Base-by-base conservation (phyloP, 2,797 vertebrate species). In the Pseudocheirus occidentalis region DNA sequence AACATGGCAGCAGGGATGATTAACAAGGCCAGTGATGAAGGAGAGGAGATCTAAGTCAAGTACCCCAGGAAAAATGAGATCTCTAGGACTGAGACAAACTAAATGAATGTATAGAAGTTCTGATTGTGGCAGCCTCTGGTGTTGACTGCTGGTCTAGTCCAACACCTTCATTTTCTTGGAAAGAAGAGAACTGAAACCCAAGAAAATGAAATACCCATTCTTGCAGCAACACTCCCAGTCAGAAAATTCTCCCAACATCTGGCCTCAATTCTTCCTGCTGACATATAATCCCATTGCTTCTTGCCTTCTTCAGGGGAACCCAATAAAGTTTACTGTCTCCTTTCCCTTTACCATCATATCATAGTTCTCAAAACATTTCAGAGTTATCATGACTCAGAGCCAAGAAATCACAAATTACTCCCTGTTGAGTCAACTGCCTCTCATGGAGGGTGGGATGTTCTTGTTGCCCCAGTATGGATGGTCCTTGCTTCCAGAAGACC, bases 261-360 rank as follows among this genome's bases (percentile, higher is more conserved):
- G 90, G 92, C 66, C 95, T 94, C 62, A 95, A 93, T 94, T 93
- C 56, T 95, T 96, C 53, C 95, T 95, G 57, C 62, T 96, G 31
- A 50, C 90, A 73, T 34, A 46, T 50, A 87, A 87, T 27, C 73
- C 40, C 12, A 87, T 27, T 87, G 73, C 21, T 87, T 87, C 40
- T 81, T 81, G n/a, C 16, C 66, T 81, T 81, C n/a, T 81, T 81
- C 7, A 7, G 40, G 7, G 40, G 6, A 46, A 40, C 0, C n/a
- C 66, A 34, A n/a, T n/a, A n/a, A 66, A 66, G 4, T 5, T 66
- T 66, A 66, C 34, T n/a, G 4, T n/a, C 14, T 66, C 62, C 34
- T 14, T 87, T 87, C 73, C 40, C n/a, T 87, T 87, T 46, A 46
- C 40, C 73, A 87, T 27, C 21, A 87, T 46, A 87, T 9, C 27